Evolutionary conservation across 2,888 invertebrate species (phyloP), one percentile per base, ranked within the genome.

Genomic region (Glyphotaelius pellucidus): DNA sequence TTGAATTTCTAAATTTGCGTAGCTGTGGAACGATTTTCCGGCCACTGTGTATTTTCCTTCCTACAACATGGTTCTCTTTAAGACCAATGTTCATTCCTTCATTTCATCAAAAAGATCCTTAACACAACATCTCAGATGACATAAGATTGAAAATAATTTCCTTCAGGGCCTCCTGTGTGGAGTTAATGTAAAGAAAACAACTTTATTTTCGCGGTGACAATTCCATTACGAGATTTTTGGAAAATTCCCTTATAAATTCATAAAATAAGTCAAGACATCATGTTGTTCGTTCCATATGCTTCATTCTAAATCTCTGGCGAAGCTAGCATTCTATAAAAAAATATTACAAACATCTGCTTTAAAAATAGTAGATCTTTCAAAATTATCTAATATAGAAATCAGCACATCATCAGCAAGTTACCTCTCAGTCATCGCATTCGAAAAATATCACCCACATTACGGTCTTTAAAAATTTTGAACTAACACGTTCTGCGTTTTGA

Each of bases 401-500:
- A n/a, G 4, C 67, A 67, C n/a, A 67, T 67, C 5, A 67, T 67
- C 67, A 67, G 67, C 67, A 67, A 67, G 67, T 67, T 25, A 67
- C 11, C 67, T n/a, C 11, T 67, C 67, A 67, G 25, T 67, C 67
- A 67, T 25, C 67, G 25, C 67, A 67, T n/a, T 9, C 25, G 67
- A n/a, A 9, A 67, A 67, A 67, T 25, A 67, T 67, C 67, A 67
- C 67, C 67, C 25, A 67, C 67, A 9, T n/a, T 52, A 19, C 9
- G 9, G 67, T 67, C 7, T 25, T 9, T 67, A 67, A n/a, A 67
- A 25, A 67, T n/a, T 25, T 67, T 67, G 1, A 67, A 67, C 25
- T n/a, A 67, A 67, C 81, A 81, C 81, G 81, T 81, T 81, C 32
- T 81, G 15, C 32, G 81, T 67, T 67, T 67, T 25, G n/a, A 67